Percentiles rank a stretch among this genome's conserved stretches.
phyloP scores from a whole-genome alignment of 2,888 invertebrate species.

The Yponomeuta sedellus region DNA sequence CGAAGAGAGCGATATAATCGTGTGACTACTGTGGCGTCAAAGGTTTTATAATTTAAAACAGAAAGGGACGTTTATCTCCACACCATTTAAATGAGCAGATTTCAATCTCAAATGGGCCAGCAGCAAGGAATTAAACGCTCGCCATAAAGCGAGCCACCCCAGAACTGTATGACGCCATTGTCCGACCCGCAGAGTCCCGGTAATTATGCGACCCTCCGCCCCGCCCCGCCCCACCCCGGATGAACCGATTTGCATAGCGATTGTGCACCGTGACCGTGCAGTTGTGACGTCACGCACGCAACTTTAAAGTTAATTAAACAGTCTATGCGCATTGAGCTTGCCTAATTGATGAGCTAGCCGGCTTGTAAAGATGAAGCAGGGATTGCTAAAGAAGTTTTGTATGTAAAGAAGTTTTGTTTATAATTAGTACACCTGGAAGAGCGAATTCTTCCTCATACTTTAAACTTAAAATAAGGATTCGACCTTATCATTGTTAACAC shows the following conservation, averaged over 20 bases:
- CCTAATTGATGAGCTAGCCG: neutral
- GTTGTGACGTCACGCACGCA: no score
- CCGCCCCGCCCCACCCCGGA: neutral
- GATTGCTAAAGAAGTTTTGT: no score
- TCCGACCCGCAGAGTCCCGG: neutral
- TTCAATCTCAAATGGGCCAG: neutral
- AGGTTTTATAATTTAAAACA: neutral
- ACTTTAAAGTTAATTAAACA: no score
- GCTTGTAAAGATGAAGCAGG: no score
- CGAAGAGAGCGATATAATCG: no score
- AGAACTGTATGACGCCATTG: neutral
- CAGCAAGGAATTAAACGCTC: neutral
- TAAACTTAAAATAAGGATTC: no score
- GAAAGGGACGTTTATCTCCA: neutral
- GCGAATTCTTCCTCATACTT: no score
- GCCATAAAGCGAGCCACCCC: neutral
- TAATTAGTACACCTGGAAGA: no score
- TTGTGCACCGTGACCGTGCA: neutral
- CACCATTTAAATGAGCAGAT: neutral
- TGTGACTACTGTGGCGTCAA: neutral
- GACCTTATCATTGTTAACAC: no score
- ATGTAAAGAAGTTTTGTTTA: no score
- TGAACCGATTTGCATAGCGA: neutral
- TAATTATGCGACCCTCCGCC: neutral
- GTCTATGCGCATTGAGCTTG: neutral